Evolutionary conservation across 2,888 invertebrate species (phyloP).

Genomic region (Erebia aethiops): DNA sequence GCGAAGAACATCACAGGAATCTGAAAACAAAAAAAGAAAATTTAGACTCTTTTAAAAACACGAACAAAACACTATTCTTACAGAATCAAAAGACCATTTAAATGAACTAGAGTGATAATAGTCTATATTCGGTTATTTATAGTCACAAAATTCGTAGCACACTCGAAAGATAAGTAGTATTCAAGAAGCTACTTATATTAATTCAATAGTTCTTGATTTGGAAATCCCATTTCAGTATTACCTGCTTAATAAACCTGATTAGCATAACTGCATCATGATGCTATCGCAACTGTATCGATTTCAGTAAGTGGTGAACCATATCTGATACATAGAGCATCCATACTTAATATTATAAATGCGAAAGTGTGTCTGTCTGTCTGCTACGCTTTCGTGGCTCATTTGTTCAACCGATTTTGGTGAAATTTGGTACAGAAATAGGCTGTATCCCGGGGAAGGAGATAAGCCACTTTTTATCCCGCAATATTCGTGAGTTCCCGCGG

Average conservation of each 20-base stretch:
- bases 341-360: too few species aligned
- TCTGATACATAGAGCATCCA: too few species aligned
- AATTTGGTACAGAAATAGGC: too few species aligned
- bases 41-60: background rate
- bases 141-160: background rate
- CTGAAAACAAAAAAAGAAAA: constrained; percentile 32
- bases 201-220: constrained; percentile 4
- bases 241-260: background rate
- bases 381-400: too few species aligned
- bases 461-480: too few species aligned
- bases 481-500: too few species aligned
- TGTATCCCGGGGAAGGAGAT: too few species aligned
- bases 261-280: constrained; percentile 4
- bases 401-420: too few species aligned
- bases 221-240: background rate
- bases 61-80: background rate
- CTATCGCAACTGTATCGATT: constrained; percentile 6
- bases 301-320: background rate
- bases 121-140: background rate
- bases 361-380: too few species aligned
- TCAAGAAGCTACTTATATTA: background rate
- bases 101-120: too few species aligned
- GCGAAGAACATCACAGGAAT: constrained; percentile 28
- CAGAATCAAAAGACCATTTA: background rate
- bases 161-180: too few species aligned